Percentiles rank a stretch among this genome's conserved stretches.
Conservation (phyloP, 1,140 invertebrate species). For the Drosophila varians region DNA sequence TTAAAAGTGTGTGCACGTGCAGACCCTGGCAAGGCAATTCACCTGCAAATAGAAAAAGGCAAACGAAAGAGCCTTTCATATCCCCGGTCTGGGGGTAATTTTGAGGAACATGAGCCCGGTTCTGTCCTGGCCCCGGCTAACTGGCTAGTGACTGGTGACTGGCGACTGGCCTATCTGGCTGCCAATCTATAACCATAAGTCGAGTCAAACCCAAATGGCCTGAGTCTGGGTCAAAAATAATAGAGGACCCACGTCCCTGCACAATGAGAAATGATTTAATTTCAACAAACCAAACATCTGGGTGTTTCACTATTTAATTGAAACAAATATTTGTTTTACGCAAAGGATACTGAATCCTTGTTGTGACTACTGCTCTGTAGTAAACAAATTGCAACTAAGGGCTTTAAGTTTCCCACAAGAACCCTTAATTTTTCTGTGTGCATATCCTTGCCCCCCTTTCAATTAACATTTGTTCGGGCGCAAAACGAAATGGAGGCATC, state of each 20-base stretch:
- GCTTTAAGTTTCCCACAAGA: too few relatives aligned
- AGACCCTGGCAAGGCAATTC: conserved; percentile 36
- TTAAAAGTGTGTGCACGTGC: conserved; percentile 68
- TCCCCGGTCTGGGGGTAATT: conserved; percentile 45
- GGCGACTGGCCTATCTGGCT: conserved; percentile 16
- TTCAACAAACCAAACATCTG: background rate
- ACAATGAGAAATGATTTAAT: background rate
- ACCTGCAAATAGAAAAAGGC: conserved; percentile 59
- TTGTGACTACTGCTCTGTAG: background rate
- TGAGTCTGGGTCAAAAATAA: conserved; percentile 46
- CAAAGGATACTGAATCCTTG: background rate
- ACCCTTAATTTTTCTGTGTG: background rate
- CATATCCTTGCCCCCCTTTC: conserved; percentile 35
- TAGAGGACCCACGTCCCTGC: conserved; percentile 13
- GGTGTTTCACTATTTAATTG: background rate
- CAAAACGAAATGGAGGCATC: conserved; percentile 29
- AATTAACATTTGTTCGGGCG: conserved; percentile 65
- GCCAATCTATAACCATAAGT: conserved; percentile 62
- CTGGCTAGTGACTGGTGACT: conserved; percentile 11
- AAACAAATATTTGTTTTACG: background rate
- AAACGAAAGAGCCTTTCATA: conserved; percentile 46
- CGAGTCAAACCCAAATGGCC: conserved; percentile 5
- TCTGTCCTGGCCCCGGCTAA: conserved; percentile 43
- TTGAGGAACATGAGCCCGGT: conserved; percentile 46
- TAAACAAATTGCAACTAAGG: background rate